A percentile compares a stretch with the other conserved stretches of the same genome.
Evolutionary conservation across 2,113 vertebrate genomes (phyloP).

Genomic region (Formicarius rufipectus): DNA sequence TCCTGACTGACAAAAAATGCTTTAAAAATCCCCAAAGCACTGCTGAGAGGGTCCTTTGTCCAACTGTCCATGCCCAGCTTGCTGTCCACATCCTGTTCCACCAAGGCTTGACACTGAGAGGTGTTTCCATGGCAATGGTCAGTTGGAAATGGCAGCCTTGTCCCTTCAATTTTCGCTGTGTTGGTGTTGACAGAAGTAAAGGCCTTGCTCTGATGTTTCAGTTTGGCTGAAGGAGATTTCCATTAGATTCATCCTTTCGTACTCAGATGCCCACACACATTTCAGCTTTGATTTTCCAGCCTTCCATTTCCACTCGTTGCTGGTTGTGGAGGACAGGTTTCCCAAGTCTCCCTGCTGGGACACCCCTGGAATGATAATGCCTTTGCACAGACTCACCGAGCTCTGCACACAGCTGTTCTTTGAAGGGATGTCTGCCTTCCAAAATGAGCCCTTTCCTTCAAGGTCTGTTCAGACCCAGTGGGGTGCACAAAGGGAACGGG

Average conservation of each 20-base stretch:
- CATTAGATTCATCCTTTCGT: slow-evolving; percentile 33
- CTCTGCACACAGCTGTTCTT: neutral
- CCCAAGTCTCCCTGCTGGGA: neutral
- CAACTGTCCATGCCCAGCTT: neutral
- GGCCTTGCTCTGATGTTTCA: slow-evolving; percentile 50
- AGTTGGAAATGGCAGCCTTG: slow-evolving; percentile 40
- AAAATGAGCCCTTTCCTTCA: fast-evolving
- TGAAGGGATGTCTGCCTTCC: neutral
- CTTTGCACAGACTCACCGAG: fast-evolving
- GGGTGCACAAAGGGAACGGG: neutral
- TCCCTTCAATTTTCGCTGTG: slow-evolving; percentile 27
- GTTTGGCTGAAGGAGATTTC: slow-evolving; percentile 47
- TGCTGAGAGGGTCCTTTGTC: neutral
- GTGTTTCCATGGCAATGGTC: slow-evolving; percentile 73
- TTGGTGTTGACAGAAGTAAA: slow-evolving; percentile 57
- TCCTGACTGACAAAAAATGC: neutral
- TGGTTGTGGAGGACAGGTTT: neutral
- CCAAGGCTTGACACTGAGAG: slow-evolving; percentile 29
- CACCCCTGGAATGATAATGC: neutral
- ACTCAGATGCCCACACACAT: slow-evolving; percentile 12
- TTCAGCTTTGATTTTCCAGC: neutral
- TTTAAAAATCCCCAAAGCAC: neutral
- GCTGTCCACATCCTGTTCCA: neutral
- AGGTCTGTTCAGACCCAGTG: neutral
- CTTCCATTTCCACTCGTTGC: neutral